phyloP scores from a whole-genome alignment of 2,888 invertebrate species.

The Heliconius aoede region DNA sequence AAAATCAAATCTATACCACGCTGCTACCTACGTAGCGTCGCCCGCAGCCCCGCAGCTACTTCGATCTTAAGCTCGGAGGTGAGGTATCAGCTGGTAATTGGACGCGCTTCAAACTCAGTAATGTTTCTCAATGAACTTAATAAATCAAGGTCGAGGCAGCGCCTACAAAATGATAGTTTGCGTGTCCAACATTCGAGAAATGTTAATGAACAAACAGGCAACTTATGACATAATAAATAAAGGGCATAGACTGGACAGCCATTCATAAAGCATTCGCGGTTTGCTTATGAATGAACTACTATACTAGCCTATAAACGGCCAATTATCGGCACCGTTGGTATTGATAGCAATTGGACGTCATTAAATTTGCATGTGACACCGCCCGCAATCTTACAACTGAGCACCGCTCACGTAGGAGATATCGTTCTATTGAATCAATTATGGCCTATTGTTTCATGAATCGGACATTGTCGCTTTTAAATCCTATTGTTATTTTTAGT shows the following conservation, averaged over 20 bases:
- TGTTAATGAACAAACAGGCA: slow-evolving; percentile 74
- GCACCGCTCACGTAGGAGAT: slow-evolving; percentile 47
- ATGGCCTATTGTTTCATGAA: slow-evolving; percentile 69
- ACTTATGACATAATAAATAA: slow-evolving; percentile 74
- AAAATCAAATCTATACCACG: slow-evolving; percentile 57
- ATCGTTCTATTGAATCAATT: slow-evolving; percentile 66
- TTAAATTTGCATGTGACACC: slow-evolving; percentile 69
- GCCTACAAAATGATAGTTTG: slow-evolving; percentile 66
- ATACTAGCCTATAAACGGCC: slow-evolving; percentile 64
- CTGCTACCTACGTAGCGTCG: slow-evolving; percentile 44
- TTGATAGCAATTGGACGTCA: slow-evolving; percentile 62
- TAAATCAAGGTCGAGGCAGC: slow-evolving; percentile 68
- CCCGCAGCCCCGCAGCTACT: slow-evolving; percentile 43
- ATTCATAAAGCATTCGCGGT: slow-evolving; percentile 77
- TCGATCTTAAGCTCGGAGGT: slow-evolving; percentile 42
- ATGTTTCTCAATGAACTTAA: slow-evolving; percentile 69
- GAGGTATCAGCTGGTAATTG: slow-evolving; percentile 53
- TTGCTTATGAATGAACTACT: slow-evolving; percentile 81
- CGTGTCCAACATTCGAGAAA: slow-evolving; percentile 73
- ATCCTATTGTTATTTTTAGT: slow-evolving; percentile 57
- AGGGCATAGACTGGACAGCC: slow-evolving; percentile 66
- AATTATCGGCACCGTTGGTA: slow-evolving; percentile 74
- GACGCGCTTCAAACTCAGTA: slow-evolving; percentile 52
- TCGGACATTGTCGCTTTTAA: slow-evolving; percentile 65
- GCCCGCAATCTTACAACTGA: slow-evolving; percentile 49